Percentiles rank a stretch among this genome's conserved stretches.
Conservation (phyloP, 2,797 vertebrate genomes). For the Naso thynnoides region DNA sequence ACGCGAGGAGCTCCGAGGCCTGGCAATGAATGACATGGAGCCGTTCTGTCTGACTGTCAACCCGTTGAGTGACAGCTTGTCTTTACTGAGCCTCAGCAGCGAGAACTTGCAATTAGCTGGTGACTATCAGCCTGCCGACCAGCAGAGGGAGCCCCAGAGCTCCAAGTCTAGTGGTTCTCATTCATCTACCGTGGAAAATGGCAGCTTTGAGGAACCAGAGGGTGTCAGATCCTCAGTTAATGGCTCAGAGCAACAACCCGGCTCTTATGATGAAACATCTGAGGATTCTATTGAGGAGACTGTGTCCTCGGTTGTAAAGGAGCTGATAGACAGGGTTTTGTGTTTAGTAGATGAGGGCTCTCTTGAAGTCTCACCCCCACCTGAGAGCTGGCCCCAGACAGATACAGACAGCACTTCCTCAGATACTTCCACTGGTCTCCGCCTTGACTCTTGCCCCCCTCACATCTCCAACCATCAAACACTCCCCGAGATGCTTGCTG, state of each 20-base stretch:
- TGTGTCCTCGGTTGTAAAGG: slow-evolving; percentile 89
- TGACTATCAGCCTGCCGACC: slow-evolving; percentile 90
- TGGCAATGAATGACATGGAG: slow-evolving; percentile 93
- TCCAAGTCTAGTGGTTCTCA: slow-evolving; percentile 93
- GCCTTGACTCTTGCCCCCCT: slow-evolving; percentile 67
- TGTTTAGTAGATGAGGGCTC: slow-evolving; percentile 82
- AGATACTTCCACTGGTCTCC: slow-evolving; percentile 72
- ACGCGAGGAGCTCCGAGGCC: slow-evolving; percentile 82
- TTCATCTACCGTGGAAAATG: slow-evolving; percentile 91
- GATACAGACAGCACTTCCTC: slow-evolving; percentile 86
- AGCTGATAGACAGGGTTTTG: slow-evolving; percentile 90
- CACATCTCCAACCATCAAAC: slow-evolving; percentile 77
- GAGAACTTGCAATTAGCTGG: slow-evolving; percentile 94
- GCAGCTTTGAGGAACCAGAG: slow-evolving; percentile 93
- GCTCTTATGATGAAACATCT: slow-evolving; percentile 54
- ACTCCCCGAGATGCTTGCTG: slow-evolving; percentile 85
- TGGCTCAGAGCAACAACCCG: slow-evolving; percentile 58
- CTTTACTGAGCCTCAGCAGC: slow-evolving; percentile 95
- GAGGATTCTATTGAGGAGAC: slow-evolving; percentile 88
- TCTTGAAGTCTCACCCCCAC: slow-evolving; percentile 63
- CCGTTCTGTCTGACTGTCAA: slow-evolving; percentile 98
- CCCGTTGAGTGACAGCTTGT: slow-evolving; percentile 95
- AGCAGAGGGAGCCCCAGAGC: slow-evolving; percentile 91
- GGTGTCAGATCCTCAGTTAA: slow-evolving; percentile 74
- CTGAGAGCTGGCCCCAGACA: slow-evolving; percentile 82